Evolutionary conservation across 2,797 vertebrate species (phyloP).

Genomic region (Fratercula arctica): DNA sequence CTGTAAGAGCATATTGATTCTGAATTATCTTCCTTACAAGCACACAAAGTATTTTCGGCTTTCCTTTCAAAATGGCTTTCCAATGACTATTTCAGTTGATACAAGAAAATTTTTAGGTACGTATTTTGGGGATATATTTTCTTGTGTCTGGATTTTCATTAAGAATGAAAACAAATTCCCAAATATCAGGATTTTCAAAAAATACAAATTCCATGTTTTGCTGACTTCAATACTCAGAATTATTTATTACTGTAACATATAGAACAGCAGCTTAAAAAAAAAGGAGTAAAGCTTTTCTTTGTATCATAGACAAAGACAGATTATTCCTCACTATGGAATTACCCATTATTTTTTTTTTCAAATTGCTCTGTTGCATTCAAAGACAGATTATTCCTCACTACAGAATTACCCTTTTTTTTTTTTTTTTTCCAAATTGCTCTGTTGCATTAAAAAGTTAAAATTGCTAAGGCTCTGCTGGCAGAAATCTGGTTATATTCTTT

Average conservation of each 20-base stretch:
- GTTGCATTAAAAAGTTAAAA: background rate
- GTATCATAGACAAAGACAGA: slow-evolving; percentile 7
- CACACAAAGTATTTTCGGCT: background rate
- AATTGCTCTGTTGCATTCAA: background rate
- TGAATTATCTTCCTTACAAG: background rate
- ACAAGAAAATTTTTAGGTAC: background rate
- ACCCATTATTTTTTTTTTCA: background rate
- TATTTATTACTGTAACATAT: background rate
- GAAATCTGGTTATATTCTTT: background rate
- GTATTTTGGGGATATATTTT: background rate
- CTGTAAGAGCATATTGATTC: background rate
- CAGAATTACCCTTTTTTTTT: background rate
- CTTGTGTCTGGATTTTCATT: background rate
- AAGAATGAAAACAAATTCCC: background rate
- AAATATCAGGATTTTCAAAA: background rate
- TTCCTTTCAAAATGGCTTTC: background rate
- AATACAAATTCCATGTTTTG: background rate
- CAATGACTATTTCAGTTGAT: background rate
- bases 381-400: background rate
- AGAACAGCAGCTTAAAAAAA: background rate
- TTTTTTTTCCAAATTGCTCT: background rate
- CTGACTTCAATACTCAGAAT: background rate
- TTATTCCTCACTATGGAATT: too few relatives aligned
- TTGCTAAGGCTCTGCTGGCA: background rate
- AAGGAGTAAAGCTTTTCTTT: background rate